Evolutionary conservation across 2,113 vertebrate species (phyloP), one percentile per base, ranked within the genome.

Genomic region (Agelaius tricolor): DNA sequence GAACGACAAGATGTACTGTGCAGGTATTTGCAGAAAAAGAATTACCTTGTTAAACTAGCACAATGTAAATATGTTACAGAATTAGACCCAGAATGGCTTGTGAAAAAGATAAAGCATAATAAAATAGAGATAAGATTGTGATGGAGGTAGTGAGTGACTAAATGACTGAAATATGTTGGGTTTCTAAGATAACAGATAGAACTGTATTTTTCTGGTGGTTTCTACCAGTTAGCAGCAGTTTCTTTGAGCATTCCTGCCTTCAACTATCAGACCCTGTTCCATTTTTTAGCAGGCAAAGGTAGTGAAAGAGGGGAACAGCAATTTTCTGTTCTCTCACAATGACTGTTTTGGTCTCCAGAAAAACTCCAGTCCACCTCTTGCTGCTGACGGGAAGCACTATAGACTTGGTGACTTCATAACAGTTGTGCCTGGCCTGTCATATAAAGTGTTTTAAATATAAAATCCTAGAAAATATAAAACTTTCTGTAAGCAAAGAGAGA

Each of bases 31-130:
- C 7, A 67, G 33, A 46, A 65, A 82, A 85, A 57, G 5, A 33
- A 61, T 9, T 68, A 68, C 17, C 24, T 78, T 79, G 30, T 74
- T 84, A 91, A 87, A 93, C 24, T 68, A 91, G 68, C 19, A 15
- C 51, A 87, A 16, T 66, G 62, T 89, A 91, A 94, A 86, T 80
- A 81, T 14, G 20, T 58, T 85, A 57, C 39, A 76, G 49, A 58
- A 27, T 52, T 76, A 57, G 33, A 93, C 33, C 22, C 33, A 54
- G 71, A 88, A 57, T 24, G 20, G 46, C 20, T 87, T 78, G 35
- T 87, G 52, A 72, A 79, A 94, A 92, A 94, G 68, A 80, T 88
- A 92, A 93, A 94, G 33, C n/a, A 65, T 33, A 91, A 89, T 79
- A 91, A 87, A 93, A 84, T 23, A 51, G 63, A 89, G 66, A 93